Conservation (phyloP, 2,797 vertebrate species). For the Poeciliopsis turneri region DNA sequence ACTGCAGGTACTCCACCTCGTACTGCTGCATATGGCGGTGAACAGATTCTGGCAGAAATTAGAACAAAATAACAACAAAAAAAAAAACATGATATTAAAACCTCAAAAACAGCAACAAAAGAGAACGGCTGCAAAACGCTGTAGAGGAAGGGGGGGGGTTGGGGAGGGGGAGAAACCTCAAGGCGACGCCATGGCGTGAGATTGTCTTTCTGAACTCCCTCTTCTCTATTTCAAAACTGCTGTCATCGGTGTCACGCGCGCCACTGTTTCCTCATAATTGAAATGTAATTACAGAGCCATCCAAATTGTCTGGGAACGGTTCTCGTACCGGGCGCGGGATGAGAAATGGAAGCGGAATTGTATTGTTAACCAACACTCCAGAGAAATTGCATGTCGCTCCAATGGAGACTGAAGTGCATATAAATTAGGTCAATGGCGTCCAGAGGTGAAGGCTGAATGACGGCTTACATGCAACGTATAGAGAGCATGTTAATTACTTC, state of each 20-base stretch:
- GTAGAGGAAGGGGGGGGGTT: too few relatives aligned
- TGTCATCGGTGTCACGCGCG: slow-evolving; percentile 30
- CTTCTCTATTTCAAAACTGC: slow-evolving; percentile 35
- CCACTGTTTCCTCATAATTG: slow-evolving; percentile 41
- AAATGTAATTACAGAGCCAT: slow-evolving; percentile 61
- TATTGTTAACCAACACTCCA: slow-evolving; percentile 37
- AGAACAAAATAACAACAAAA: slow-evolving; percentile 10
- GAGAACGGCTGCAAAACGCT: not conserved
- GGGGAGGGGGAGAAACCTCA: rapidly evolving
- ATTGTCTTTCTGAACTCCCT: slow-evolving; percentile 14
- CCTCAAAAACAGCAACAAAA: not conserved
- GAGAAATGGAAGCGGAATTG: slow-evolving; percentile 38
- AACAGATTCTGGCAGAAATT: slow-evolving; percentile 83
- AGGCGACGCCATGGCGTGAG: slow-evolving; percentile 7
- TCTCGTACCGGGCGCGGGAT: slow-evolving; percentile 23
- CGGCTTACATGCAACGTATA: slow-evolving; percentile 17
- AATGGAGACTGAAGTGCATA: slow-evolving; percentile 26
- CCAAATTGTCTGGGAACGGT: slow-evolving; percentile 43
- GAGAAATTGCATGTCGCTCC: slow-evolving; percentile 33
- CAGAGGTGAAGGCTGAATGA: slow-evolving; percentile 22
- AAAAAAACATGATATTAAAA: not conserved
- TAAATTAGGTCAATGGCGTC: slow-evolving; percentile 35
- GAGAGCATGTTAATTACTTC: slow-evolving; percentile 33
- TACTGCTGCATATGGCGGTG: slow-evolving; percentile 91
- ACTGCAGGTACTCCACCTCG: slow-evolving; percentile 98